These are phyloP conservation scores for Smittia aterrima DNA, from an alignment of 2,888 invertebrate genomes.

Conservation along the genomic window DNA sequence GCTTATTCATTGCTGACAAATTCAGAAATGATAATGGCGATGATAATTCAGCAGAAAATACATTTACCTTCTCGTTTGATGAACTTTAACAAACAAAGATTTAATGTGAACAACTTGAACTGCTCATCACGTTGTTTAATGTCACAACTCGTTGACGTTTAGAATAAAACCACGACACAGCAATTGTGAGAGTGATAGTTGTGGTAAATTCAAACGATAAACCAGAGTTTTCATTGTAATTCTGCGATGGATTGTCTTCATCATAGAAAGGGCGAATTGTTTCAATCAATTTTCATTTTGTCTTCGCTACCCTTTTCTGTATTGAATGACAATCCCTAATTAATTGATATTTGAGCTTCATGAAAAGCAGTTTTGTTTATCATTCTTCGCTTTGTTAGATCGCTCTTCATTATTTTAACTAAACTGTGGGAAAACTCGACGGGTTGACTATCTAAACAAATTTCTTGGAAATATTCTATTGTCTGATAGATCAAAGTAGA, in stretches of 20 bases:
- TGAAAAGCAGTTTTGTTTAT: constrained; percentile 20
- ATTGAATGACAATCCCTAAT: constrained; percentile 26
- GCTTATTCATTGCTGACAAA: constrained; percentile 22
- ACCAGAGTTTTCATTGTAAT: too few relatives aligned
- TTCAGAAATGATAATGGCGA: constrained; percentile 24
- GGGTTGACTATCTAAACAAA: too few relatives aligned
- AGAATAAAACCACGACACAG: too few relatives aligned
- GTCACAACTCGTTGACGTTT: neutral
- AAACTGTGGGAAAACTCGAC: constrained; percentile 21
- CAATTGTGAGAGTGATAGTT: neutral
- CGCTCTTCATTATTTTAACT: neutral
- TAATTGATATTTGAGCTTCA: constrained; percentile 20
- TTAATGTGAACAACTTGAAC: neutral
- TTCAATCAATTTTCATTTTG: too few relatives aligned
- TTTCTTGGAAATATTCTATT: too few relatives aligned
- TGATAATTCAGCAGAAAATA: constrained; percentile 24
- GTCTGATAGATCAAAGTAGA: too few relatives aligned
- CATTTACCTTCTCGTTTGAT: constrained; percentile 3
- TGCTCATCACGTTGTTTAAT: neutral
- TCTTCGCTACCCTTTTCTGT: constrained; percentile 2
- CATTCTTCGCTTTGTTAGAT: constrained; percentile 2
- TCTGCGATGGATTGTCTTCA: too few relatives aligned
- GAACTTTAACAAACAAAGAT: neutral
- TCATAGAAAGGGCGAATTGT: too few relatives aligned
- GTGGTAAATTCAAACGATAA: too few relatives aligned